phyloP scores from a whole-genome alignment of 2,113 vertebrate species.

The Dasyurus viverrinus region DNA sequence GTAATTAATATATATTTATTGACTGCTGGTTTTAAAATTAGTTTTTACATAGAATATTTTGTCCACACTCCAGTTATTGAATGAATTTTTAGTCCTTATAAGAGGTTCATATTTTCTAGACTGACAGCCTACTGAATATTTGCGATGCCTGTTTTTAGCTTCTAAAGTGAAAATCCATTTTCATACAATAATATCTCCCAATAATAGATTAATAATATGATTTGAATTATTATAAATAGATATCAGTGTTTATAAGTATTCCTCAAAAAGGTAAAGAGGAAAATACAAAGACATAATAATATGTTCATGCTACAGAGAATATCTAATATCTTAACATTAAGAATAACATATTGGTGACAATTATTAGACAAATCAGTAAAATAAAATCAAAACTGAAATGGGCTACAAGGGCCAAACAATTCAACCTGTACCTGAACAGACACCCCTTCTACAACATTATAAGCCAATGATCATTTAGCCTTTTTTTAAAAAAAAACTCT shows the following conservation, averaged over 20 bases:
- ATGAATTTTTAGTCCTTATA: conserved; percentile 41
- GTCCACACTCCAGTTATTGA: conserved; percentile 1
- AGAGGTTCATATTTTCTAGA: conserved; percentile 34
- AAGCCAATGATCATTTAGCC: too few relatives aligned
- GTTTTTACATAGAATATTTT: conserved; percentile 24
- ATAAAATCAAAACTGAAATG: too few relatives aligned
- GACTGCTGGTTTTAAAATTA: background rate
- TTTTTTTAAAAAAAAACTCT: too few relatives aligned
- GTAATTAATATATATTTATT: background rate
- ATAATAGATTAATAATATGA: background rate
- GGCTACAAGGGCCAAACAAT: too few relatives aligned
- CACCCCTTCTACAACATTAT: too few relatives aligned
- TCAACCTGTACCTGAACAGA: too few relatives aligned
- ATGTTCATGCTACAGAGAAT: background rate
- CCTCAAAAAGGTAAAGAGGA: background rate
- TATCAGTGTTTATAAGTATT: background rate
- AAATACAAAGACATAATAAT: background rate
- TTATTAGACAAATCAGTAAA: too few relatives aligned
- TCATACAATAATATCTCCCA: conserved; percentile 35
- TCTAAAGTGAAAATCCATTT: background rate
- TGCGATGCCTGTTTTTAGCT: conserved; percentile 14
- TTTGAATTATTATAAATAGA: conserved; percentile 28
- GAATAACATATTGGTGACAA: background rate
- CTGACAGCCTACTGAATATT: background rate
- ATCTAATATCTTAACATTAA: background rate